Percentiles rank a stretch among this genome's conserved stretches.
These are phyloP conservation scores for Theonella swinhoei DNA, from an alignment of 37 sponge, comb jelly and placozoan genomes.

Conservation along the genomic window DNA sequence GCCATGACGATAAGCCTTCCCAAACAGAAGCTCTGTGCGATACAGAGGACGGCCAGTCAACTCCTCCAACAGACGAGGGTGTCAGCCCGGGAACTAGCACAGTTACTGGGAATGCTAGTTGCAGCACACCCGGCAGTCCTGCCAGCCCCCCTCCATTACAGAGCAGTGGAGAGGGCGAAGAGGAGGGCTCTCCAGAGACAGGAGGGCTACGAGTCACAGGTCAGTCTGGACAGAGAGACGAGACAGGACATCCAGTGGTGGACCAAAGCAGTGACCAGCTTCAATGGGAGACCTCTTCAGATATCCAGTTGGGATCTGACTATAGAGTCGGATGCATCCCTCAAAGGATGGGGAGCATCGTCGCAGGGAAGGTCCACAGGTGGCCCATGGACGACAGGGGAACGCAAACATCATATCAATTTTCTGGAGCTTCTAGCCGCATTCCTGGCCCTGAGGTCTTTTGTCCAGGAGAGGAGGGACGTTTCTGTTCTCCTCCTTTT, in stretches of 20 bases:
- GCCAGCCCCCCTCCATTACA: constrained; percentile 36
- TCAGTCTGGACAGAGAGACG: background rate
- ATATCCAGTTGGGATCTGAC: background rate
- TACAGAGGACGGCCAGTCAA: background rate
- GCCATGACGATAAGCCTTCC: constrained; percentile 20
- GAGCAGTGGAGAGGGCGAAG: background rate
- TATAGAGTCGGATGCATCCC: constrained; percentile 49
- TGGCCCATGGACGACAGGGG: constrained; percentile 14
- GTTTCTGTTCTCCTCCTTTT: constrained; percentile 8
- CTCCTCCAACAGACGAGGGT: background rate
- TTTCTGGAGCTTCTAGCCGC: constrained; percentile 37
- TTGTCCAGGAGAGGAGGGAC: background rate
- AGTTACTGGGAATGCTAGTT: constrained; percentile 1
- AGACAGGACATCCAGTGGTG: constrained; percentile 13
- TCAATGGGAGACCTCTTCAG: constrained; percentile 15
- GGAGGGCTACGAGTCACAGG: background rate
- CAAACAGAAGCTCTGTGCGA: background rate
- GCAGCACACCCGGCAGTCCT: constrained; percentile 21
- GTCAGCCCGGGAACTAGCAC: constrained; percentile 8
- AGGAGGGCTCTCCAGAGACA: background rate
- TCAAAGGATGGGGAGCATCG: constrained; percentile 33
- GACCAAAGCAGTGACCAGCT: background rate
- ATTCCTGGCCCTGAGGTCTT: constrained; percentile 33
- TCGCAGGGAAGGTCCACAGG: constrained; percentile 15
- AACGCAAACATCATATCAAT: constrained; percentile 10